Conservation (phyloP, 2,113 vertebrate species). For the Pavo muticus region DNA sequence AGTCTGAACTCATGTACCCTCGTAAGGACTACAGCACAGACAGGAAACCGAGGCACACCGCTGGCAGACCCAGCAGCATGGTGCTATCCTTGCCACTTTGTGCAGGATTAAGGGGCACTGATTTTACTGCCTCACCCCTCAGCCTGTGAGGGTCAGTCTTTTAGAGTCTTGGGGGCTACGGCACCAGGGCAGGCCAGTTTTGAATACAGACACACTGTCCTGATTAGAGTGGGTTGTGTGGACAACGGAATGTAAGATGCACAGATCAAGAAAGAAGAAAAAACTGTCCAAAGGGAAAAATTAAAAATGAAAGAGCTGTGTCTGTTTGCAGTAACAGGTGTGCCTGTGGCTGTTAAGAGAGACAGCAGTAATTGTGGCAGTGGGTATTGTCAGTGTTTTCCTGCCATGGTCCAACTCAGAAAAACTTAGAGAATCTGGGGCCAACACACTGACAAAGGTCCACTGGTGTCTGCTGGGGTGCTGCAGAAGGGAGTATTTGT, state of each 20-base stretch:
- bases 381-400: background rate
- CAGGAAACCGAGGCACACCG: fast-evolving
- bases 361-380: background rate
- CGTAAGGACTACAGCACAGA: background rate
- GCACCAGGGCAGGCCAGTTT: background rate
- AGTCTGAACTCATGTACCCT: background rate
- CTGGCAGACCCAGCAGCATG: no score
- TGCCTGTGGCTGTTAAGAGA: background rate
- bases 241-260: background rate
- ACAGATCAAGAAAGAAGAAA: constrained; percentile 22
- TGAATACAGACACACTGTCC: background rate
- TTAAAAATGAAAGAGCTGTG: background rate
- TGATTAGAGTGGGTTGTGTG: background rate
- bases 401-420: background rate
- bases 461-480: background rate
- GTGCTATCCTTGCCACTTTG: background rate
- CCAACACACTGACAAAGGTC: background rate
- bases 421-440: background rate
- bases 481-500: background rate
- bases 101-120: background rate
- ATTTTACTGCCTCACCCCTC: background rate
- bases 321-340: background rate
- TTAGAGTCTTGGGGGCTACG: background rate
- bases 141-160: background rate
- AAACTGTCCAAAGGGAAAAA: background rate